phyloP scores from a whole-genome alignment of 1,140 invertebrate species.

The Musca vetustissima region DNA sequence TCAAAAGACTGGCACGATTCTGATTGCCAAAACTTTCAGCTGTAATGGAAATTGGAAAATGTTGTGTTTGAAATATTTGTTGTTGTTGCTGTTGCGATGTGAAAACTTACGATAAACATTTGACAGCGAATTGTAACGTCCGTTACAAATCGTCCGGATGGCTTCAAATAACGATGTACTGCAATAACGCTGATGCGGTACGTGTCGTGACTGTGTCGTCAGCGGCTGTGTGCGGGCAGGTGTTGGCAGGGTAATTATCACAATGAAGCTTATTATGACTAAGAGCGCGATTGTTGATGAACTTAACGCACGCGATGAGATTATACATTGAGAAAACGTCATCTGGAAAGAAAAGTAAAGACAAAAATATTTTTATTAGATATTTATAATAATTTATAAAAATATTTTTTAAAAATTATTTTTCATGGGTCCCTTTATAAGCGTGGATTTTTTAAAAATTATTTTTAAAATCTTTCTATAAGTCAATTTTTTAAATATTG shows the following conservation, averaged over 20 bases:
- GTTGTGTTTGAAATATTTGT: background rate
- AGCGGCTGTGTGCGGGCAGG: constrained; percentile 4
- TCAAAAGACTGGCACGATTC: constrained; percentile 25
- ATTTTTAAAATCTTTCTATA: too few relatives aligned
- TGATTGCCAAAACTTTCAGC: constrained; percentile 39
- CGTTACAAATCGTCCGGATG: constrained; percentile 38
- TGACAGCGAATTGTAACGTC: constrained; percentile 22
- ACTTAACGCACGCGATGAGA: constrained; percentile 16
- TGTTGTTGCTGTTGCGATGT: background rate
- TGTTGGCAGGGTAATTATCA: constrained; percentile 10
- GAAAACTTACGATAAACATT: constrained; percentile 26
- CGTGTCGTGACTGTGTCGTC: background rate
- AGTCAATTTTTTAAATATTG: too few relatives aligned
- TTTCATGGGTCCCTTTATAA: too few relatives aligned
- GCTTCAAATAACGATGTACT: constrained; percentile 37
- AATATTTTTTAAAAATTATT: too few relatives aligned
- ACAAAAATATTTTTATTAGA: too few relatives aligned
- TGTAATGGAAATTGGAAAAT: constrained; percentile 25
- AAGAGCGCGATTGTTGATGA: background rate
- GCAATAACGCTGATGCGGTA: constrained; percentile 34
- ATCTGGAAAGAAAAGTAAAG: background rate
- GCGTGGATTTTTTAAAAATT: too few relatives aligned
- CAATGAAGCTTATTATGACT: constrained; percentile 13
- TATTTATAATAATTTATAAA: too few relatives aligned
- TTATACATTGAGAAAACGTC: constrained; percentile 18